phyloP scores from a whole-genome alignment of 2,797 vertebrate species.

The Gastrophryne carolinensis region DNA sequence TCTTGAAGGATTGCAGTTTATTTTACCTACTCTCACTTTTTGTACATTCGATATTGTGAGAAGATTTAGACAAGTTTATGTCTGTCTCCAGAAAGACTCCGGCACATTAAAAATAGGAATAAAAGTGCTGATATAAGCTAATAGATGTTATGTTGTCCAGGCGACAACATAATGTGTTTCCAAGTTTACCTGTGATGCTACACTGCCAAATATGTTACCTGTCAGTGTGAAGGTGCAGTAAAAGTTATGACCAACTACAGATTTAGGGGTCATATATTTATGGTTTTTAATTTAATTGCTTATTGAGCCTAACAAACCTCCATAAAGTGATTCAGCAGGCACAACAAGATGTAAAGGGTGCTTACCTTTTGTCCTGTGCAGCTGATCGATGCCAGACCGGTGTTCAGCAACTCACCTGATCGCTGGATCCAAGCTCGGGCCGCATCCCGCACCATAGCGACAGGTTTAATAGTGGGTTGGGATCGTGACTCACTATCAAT shows the following conservation, averaged over 20 bases:
- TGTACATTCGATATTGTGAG: slow-evolving; percentile 32
- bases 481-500: too few relatives aligned
- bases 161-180: neutral
- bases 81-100: slow-evolving; percentile 1
- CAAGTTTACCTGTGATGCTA: neutral
- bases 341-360: too few relatives aligned
- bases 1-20: slow-evolving; percentile 9
- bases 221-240: neutral
- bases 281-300: too few relatives aligned
- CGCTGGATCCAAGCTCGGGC: too few relatives aligned
- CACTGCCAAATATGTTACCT: neutral
- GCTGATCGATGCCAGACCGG: too few relatives aligned
- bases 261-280: too few relatives aligned
- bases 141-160: neutral
- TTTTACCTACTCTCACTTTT: slow-evolving; percentile 13
- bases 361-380: too few relatives aligned
- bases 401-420: too few relatives aligned
- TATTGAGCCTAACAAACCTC: too few relatives aligned
- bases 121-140: neutral
- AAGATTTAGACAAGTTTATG: slow-evolving; percentile 8
- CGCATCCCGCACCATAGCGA: too few relatives aligned
- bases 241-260: neutral
- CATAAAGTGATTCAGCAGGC: too few relatives aligned
- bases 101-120: slow-evolving; percentile 2
- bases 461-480: too few relatives aligned